Conservation (phyloP, 2,113 vertebrate genomes). For the Prietella phreatophila region DNA sequence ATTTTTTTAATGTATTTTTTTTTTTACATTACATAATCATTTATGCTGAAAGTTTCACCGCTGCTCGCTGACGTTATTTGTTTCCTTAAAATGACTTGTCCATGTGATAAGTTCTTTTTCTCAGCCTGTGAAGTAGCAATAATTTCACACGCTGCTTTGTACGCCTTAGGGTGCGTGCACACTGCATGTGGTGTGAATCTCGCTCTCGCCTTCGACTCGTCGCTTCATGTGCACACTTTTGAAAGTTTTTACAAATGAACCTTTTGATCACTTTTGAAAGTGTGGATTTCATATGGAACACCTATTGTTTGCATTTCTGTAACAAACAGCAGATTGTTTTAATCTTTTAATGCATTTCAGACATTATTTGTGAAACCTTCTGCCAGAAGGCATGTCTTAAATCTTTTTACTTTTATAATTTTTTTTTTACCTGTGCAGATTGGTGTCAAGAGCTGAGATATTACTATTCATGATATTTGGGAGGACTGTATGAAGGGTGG, state of each 20-base stretch:
- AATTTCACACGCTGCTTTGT: not conserved
- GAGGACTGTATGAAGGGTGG: not conserved
- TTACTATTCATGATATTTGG: constrained; percentile 1
- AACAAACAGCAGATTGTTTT: not conserved
- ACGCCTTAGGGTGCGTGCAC: not conserved
- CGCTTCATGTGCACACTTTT: not conserved
- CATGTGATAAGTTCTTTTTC: constrained; percentile 15
- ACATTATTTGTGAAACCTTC: not conserved
- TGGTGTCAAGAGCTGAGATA: not conserved
- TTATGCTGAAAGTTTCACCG: not conserved
- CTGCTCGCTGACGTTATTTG: not conserved
- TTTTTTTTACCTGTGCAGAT: not conserved
- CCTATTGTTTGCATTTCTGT: not conserved
- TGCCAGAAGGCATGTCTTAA: not conserved
- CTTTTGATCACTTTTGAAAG: not conserved
- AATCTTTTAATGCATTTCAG: not conserved
- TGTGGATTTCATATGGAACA: not conserved
- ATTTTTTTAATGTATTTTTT: not conserved
- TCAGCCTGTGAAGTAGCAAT: not conserved
- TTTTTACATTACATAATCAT: not conserved
- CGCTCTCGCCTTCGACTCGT: not conserved
- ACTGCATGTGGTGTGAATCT: not conserved
- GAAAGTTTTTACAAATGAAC: not conserved
- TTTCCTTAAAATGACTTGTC: not conserved
- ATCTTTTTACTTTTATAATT: not conserved